Percentiles rank a stretch among this genome's conserved stretches.
These are phyloP conservation scores for Vulpes vulpes DNA, from an alignment of 2,113 vertebrate genomes.

Conservation along the genomic window DNA sequence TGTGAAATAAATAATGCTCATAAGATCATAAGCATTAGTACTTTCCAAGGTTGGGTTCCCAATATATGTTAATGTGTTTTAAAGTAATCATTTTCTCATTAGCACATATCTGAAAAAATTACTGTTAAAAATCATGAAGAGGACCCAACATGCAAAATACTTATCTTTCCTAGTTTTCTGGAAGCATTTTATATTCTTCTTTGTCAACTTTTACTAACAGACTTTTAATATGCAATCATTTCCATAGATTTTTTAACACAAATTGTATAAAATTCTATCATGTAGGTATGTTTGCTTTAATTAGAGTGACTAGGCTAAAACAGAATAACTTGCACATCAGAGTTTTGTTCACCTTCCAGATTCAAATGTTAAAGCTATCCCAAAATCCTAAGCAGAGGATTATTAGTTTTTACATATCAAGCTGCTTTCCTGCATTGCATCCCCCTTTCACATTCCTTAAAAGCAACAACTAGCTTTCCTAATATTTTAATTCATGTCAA, in stretches of 20 bases:
- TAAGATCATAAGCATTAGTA: not conserved
- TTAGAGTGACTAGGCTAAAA: not conserved
- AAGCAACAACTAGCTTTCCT: not conserved
- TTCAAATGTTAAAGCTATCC: not conserved
- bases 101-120: not conserved
- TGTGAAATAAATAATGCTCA: not conserved
- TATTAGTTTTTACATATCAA: not conserved
- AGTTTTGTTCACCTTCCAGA: not conserved
- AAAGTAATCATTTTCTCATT: not conserved
- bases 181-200: not conserved
- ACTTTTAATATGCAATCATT: not conserved
- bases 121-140: constrained; percentile 34
- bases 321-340: not conserved
- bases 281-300: not conserved
- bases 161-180: not conserved
- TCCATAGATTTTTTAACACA: not conserved
- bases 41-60: not conserved
- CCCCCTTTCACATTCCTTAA: not conserved
- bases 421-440: not conserved
- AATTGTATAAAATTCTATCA: not conserved
- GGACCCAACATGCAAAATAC: not conserved
- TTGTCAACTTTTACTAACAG: not conserved
- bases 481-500: not conserved
- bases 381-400: not conserved
- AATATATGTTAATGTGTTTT: not conserved